A percentile compares a stretch with the other conserved stretches of the same genome.
Conservation (phyloP, 2,888 invertebrate genomes). For the Chrysomela aeneicollis region DNA sequence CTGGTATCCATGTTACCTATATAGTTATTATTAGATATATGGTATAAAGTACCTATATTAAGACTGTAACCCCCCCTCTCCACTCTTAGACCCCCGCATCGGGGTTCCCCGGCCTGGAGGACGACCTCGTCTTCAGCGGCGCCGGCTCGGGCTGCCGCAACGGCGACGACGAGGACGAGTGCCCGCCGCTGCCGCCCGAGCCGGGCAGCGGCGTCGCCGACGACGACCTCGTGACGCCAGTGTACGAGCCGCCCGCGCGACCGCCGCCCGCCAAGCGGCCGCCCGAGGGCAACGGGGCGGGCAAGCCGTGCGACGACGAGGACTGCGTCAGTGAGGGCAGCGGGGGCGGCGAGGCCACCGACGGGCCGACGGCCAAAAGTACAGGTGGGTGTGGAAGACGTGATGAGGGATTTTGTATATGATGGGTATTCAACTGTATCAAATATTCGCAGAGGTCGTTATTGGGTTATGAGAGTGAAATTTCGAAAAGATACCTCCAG, state of each 20-base stretch:
- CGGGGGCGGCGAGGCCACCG: constrained; percentile 75
- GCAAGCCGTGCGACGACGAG: constrained; percentile 68
- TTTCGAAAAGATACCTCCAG: too few relatives aligned
- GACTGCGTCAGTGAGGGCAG: constrained; percentile 88
- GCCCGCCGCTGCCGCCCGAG: constrained; percentile 78
- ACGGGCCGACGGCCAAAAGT: constrained; percentile 69
- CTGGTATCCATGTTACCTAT: too few relatives aligned
- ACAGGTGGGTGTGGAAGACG: constrained; percentile 57
- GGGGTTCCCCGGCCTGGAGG: constrained; percentile 79
- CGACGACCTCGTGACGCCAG: constrained; percentile 91
- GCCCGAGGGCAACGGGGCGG: constrained; percentile 38
- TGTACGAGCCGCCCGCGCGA: constrained; percentile 83
- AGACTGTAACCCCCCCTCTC: too few relatives aligned
- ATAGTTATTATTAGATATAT: too few relatives aligned
- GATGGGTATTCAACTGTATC: too few relatives aligned
- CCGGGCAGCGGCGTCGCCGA: constrained; percentile 67
- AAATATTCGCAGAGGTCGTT: too few relatives aligned
- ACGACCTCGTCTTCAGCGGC: constrained; percentile 91
- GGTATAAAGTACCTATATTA: too few relatives aligned
- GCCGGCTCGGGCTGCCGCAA: constrained; percentile 90
- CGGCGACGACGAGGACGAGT: constrained; percentile 92
- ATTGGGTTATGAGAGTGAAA: too few relatives aligned
- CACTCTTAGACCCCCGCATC: constrained; percentile 80
- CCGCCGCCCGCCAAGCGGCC: constrained; percentile 69
- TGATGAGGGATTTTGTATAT: too few relatives aligned